Evolutionary conservation across 1,140 invertebrate genomes (phyloP).

Genomic region (Drosophila ficusphila): DNA sequence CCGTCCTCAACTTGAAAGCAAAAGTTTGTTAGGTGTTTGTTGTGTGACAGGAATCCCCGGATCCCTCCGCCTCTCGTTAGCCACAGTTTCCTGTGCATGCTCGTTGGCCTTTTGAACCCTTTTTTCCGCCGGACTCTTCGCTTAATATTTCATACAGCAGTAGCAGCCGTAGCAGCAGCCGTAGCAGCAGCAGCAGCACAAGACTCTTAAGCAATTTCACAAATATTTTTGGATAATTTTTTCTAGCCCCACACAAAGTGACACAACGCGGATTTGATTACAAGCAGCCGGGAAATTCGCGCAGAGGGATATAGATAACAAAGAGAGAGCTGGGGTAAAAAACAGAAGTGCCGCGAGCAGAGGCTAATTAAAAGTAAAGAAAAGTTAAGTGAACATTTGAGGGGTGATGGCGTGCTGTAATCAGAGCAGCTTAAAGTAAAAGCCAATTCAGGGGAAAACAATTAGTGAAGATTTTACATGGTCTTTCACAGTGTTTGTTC

Average conservation of each 20-base stretch:
- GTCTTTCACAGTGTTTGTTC: background rate
- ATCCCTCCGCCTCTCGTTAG: slow-evolving; percentile 51
- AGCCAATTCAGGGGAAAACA: slow-evolving; percentile 37
- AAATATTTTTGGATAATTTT: slow-evolving; percentile 77
- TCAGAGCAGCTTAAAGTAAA: slow-evolving; percentile 52
- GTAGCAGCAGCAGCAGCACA: background rate
- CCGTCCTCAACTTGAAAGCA: slow-evolving; percentile 68
- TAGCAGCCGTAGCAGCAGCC: background rate
- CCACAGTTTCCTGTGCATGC: slow-evolving; percentile 80
- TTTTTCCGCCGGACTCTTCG: slow-evolving; percentile 26
- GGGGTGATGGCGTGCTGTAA: slow-evolving; percentile 32
- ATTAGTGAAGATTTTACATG: slow-evolving; percentile 22
- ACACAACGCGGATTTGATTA: slow-evolving; percentile 78
- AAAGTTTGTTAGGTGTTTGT: slow-evolving; percentile 72
- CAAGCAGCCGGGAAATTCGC: slow-evolving; percentile 29
- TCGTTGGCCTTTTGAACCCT: slow-evolving; percentile 64
- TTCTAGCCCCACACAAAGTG: slow-evolving; percentile 50
- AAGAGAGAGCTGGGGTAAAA: slow-evolving; percentile 8
- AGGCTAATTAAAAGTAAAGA: slow-evolving; percentile 80
- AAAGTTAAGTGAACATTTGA: slow-evolving; percentile 35
- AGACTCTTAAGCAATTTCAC: slow-evolving; percentile 65
- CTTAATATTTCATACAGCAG: slow-evolving; percentile 67
- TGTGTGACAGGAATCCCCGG: slow-evolving; percentile 47
- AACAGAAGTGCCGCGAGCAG: slow-evolving; percentile 9
- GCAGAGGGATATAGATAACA: slow-evolving; percentile 29